Conservation (phyloP, 2,797 vertebrate species). For the Sebastes nivosus region DNA sequence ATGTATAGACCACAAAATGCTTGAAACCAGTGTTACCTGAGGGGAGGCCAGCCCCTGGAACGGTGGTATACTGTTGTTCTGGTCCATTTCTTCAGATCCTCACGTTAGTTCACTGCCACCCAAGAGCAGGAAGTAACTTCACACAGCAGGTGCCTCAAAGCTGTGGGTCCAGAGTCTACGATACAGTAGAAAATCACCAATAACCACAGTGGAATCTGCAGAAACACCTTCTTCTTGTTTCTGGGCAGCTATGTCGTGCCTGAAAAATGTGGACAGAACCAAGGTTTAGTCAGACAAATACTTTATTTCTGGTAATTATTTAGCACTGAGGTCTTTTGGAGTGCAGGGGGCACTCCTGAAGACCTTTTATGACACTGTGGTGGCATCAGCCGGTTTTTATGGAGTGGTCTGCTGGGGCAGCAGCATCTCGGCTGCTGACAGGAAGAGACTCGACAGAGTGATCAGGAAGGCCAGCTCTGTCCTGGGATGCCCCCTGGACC, state of each 20-base stretch:
- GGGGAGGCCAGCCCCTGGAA: slow-evolving; percentile 97
- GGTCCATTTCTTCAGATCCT: slow-evolving; percentile 87
- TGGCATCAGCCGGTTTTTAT: no score
- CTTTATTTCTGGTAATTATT: fast-evolving
- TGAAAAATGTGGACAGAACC: not conserved
- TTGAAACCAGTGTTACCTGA: slow-evolving; percentile 82
- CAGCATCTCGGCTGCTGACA: no score
- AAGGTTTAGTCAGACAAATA: not conserved
- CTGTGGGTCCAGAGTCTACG: not conserved
- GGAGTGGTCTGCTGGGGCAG: no score
- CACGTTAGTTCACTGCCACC: slow-evolving; percentile 55
- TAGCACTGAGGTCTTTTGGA: no score
- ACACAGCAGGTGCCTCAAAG: not conserved
- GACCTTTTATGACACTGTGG: no score
- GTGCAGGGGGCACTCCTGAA: no score
- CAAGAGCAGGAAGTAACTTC: slow-evolving; percentile 27
- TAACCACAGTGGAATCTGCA: not conserved
- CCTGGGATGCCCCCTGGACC: no score
- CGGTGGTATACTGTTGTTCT: slow-evolving; percentile 95
- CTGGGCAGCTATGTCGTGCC: not conserved
- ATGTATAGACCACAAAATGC: not conserved
- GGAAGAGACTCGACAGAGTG: no score
- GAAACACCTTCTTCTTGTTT: not conserved
- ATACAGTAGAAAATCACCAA: not conserved
- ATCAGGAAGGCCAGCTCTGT: no score